Base-by-base conservation (phyloP, 2,797 vertebrate species). In the Lithobates sylvaticus region DNA sequence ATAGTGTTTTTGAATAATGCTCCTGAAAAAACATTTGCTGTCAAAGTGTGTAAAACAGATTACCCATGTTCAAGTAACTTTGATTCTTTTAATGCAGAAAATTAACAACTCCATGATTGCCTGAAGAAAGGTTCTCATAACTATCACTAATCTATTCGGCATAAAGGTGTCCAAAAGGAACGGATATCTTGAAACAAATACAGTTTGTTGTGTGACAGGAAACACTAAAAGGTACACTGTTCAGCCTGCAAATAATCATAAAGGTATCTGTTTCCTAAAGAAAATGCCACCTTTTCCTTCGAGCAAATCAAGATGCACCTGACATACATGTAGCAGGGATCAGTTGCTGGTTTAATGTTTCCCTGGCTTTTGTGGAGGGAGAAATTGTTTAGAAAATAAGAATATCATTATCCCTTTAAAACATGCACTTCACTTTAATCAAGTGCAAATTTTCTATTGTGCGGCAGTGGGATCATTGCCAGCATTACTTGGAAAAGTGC, bases 1-100 rank as follows among this genome's bases (percentile, higher is more conserved):
- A 87, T 5, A 18, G 36, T 27, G 29, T 18, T n/a, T 69, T 87
- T 84, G 64, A 80, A 87, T 69, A 87, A 36, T 70, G n/a, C 61
- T 68, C 78, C 67, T 77, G 67, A 50, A 36, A 65, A 64, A 50
- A 83, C 36, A 79, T 70, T 42, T 29, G 81, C 86, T 32, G 32
- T 78, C 83, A 78, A 50, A 78, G 78, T 68, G 81, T 84, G 85
- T 87, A 81, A 78, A 84, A 79, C 78, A 87, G 61, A 75, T 84
- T 79, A 81, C 89, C 86, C 50, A 78, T 61, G 74, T 84, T 74
- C 88, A 84, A 74, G 81, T 84, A 61, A 88, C 86, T 89, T 79
- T 88, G 54, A 76, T 84, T 88, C 89, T 80, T 91, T 87, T 27
- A 87, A 13, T 82, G 86, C 65, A 84, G 81, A 92, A 91, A 83